Percentiles rank a stretch among this genome's conserved stretches.
phyloP scores from a whole-genome alignment of 2,888 invertebrate species.

The Amphiduros pacificus region DNA sequence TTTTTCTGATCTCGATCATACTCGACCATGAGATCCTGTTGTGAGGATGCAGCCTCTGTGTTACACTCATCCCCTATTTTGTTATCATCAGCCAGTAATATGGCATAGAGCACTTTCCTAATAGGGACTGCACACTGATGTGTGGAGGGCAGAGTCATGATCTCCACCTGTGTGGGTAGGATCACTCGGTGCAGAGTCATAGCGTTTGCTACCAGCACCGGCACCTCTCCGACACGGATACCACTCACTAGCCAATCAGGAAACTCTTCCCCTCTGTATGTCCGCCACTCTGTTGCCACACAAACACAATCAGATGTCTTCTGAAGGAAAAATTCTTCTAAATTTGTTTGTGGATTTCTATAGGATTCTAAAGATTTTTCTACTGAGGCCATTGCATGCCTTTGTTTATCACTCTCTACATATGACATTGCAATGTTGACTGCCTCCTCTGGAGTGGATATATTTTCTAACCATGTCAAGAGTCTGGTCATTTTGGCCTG shows the following conservation, averaged over 20 bases:
- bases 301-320: background rate
- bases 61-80: background rate
- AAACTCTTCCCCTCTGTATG: slow-evolving; percentile 33
- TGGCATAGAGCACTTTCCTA: slow-evolving; percentile 48
- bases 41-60: background rate
- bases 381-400: too few species aligned
- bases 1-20: slow-evolving; percentile 39
- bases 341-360: slow-evolving; percentile 20
- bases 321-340: slow-evolving; percentile 5
- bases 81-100: slow-evolving; percentile 37
- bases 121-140: slow-evolving; percentile 41
- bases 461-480: slow-evolving; percentile 76
- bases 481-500: slow-evolving; percentile 66
- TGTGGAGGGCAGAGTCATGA: slow-evolving; percentile 37
- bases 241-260: slow-evolving; percentile 72
- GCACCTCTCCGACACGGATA: slow-evolving; percentile 67
- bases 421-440: too few species aligned
- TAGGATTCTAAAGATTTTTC: slow-evolving; percentile 46
- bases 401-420: slow-evolving; percentile 32
- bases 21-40: slow-evolving; percentile 30
- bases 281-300: background rate
- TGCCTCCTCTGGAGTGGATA: slow-evolving; percentile 53
- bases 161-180: slow-evolving; percentile 50
- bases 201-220: slow-evolving; percentile 68
- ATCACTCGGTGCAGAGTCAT: slow-evolving; percentile 44